Base-by-base conservation (phyloP, 2,113 vertebrate species). In the Pogonocichla stellata region DNA sequence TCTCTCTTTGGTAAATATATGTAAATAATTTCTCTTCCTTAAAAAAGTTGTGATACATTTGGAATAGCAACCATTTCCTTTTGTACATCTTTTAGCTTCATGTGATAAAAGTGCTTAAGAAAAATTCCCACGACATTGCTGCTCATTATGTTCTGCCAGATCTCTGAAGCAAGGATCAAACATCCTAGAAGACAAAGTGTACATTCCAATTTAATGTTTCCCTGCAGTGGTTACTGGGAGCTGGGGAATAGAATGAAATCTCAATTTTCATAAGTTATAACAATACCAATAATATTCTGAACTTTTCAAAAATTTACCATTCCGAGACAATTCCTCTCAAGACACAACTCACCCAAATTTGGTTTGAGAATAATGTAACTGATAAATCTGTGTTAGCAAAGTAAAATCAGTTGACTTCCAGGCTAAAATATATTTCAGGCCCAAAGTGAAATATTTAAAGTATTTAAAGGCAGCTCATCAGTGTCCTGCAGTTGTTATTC, bases 291-390 rank as follows among this genome's bases (percentile, higher is more conserved):
- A 38, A 25, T 15, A 81, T n/a, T 53, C 19, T 17, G 7, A 24
- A 28, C 3, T n/a, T 58, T 38, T 36, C 28, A 19, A 15, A 12
- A 15, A 6, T 80, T 33, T 92, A 57, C 22, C 6, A 47, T 50
- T 62, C 10, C 8, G 9, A 66, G 25, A 45, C 18, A 67, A 75
- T 65, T 72, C 26, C 3, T 86, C 8, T 86, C 40, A 86, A 71
- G 5, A 9, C 6, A 58, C 7, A 33, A 71, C 6, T 26, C n/a
- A 51, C 8, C 5, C 38, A 43, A 58, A 71, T 50, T 50, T 50
- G 9, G 58, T 42, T 8, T 75, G 14, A n/a, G 26, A 56, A 56
- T 0, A 1, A 60, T 15, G 4, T 9, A 53, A n/a, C 1, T 12
- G 42, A 20, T n/a, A 54, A 34, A 47, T 86, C 38, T 67, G 11